Conservation (phyloP, 2,797 vertebrate species). For the Vipera latastei region DNA sequence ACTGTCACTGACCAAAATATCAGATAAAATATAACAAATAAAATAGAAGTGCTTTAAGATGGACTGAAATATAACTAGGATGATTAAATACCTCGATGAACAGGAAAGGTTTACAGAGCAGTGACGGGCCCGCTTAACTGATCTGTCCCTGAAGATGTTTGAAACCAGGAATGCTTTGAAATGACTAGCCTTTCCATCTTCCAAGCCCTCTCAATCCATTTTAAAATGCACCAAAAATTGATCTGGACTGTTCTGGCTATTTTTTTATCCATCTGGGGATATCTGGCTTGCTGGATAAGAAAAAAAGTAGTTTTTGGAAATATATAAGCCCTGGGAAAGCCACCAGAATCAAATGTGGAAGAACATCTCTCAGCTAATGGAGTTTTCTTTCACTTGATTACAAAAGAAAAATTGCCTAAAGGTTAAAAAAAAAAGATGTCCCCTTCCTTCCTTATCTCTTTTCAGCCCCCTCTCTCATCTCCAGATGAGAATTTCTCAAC, state of each 20-base stretch:
- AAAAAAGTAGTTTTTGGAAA: background rate
- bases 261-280: background rate
- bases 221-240: background rate
- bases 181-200: background rate
- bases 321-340: background rate
- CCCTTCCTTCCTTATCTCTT: background rate
- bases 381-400: background rate
- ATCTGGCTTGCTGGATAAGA: background rate
- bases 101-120: background rate
- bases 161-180: background rate
- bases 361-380: background rate
- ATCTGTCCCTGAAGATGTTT: background rate
- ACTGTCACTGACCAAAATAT: background rate
- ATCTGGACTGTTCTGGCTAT: background rate
- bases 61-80: background rate
- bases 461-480: background rate
- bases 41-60: background rate
- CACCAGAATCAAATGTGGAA: background rate
- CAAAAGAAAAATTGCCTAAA: background rate
- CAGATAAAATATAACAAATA: background rate
- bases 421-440: background rate
- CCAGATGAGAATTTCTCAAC: background rate
- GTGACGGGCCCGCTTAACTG: background rate
- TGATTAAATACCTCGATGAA: background rate
- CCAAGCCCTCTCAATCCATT: background rate